Evolutionary conservation across 2,797 vertebrate genomes (phyloP), one percentile per base, ranked within the genome.

Genomic region (Kryptopterus vitreolus): DNA sequence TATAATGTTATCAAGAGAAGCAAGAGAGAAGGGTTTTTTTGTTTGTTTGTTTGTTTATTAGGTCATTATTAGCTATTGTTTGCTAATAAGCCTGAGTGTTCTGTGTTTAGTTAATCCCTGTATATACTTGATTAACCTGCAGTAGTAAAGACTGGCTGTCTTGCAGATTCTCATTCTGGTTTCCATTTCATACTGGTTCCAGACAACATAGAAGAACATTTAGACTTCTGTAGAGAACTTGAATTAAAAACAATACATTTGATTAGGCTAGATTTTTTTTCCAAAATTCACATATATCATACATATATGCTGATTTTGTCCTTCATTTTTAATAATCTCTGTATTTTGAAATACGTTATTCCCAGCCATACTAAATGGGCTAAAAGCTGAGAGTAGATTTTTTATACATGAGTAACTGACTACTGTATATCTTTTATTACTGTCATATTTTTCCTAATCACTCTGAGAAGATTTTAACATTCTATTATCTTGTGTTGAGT

Each of bases 361-460:
- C 38, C 10, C 38, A 43, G 38, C 59, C 61, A 87, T 82, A 82
- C 79, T 62, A 18, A 77, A 12, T 66, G 52, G 58, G 46, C 46
- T 81, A 90, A 88, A 89, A 22, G 9, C 48, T 46, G 38, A 2
- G 6, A 24, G 46, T n/a, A n/a, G n/a, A n/a, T 68, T 48, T 68
- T 68, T 15, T 68, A 46, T 48, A 86, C 85, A 87, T 85, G 83
- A 89, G 90, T 89, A 91, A 90, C 89, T 90, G 87, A 91, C 92
- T 90, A n/a, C n/a, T n/a, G n/a, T n/a, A 85, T 79, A 15, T 87
- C 88, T 89, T 92, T 92, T 90, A 91, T 70, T 83, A 87, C 84
- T 90, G 87, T 88, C 88, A 88, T 90, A 87, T 88, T 87, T 86
- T 91, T 86, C 89, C 91, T 88, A 92, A 93, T 87, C 90, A 90